Evolutionary conservation across 2,797 vertebrate genomes (phyloP), one percentile per base, ranked within the genome.

Genomic region (Enteromius thamalakanensis): DNA sequence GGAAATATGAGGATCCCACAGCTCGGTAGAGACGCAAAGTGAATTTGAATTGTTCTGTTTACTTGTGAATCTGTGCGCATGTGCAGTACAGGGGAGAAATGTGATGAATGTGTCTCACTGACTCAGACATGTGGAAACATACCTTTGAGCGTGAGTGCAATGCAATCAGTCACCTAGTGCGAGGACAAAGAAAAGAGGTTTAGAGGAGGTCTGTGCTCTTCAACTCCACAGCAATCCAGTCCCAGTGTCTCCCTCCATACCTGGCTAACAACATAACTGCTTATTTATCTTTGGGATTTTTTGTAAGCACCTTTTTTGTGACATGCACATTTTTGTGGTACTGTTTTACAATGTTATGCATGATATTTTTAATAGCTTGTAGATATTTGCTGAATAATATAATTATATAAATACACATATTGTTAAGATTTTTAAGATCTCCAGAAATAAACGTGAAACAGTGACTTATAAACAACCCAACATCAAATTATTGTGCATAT

Each of bases 141-240:
- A 83, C 69, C 71, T 55, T 55, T 40, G 9, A 81, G 79, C 69
- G 49, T 81, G 81, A 85, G 79, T 82, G 74, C 55, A 67, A 26
- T 79, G 79, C 79, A 76, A 81, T 89, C 86, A 87, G 62, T 85
- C 79, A 82, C 15, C 21, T 42, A 83, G 80, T 9, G 42, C 26
- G 19, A 71, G 69, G 45, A 74, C 60, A 80, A 53, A 26, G 58
- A 51, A 51, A 32, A 55, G 68, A 65, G 68, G 68, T 76, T 79
- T 84, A 64, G n/a, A 49, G 34, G 45, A 40, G 67, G 47, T 26
- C 87, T 85, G 14, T 62, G 76, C 75, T 65, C 89, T 78, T 84
- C 86, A 89, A 89, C 82, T 85, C 90, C 90, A 88, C 85, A 84
- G 82, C 79, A 88, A 88, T 86, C 34, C 90, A 40, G 32, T 37